Base-by-base conservation (phyloP, 2,113 vertebrate genomes). In the Corvus moneduloides region DNA sequence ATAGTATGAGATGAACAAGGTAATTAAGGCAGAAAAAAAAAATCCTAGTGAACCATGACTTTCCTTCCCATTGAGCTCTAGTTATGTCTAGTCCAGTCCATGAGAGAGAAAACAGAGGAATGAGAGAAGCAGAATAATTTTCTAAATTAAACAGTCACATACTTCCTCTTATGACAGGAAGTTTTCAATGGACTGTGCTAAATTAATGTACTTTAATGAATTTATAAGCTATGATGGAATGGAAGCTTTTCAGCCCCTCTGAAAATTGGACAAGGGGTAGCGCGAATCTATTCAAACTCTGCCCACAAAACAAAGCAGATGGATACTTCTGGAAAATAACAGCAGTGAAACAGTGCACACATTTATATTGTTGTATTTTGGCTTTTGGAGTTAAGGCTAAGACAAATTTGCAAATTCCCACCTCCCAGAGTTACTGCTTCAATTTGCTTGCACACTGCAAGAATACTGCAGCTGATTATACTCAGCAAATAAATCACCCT, bases 191-290 rank as follows among this genome's bases (percentile, higher is more conserved):
- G 84, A 82, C 84, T 48, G 7, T 79, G 62, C 49, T 94, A 96
- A 94, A 89, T 92, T 78, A 94, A 94, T 73, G 69, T 67, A 52
- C 48, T 96, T 87, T 46, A 91, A 96, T 83, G 58, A 91, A 97
- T 96, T 97, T 95, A 94, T 95, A 96, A 90, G 72, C 75, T 73
- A 83, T 94, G 92, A 97, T 88, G 92, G 94, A 95, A 96, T 92
- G 76, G 72, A 94, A 84, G 83, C 86, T 86, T 97, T 95, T 93
- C 96, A 96, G 52, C 28, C 48, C 68, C 61, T 93, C 73, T 81
- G 35, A 90, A 95, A 93, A 84, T 49, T 86, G 89, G 86, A 72
- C 52, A 75, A 89, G 61, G 72, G 61, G 54, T 80, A 86, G 61
- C 0, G 0, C 44, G 61, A 96, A 92, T 93, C 68, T 51, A 92